A percentile compares a stretch with the other conserved stretches of the same genome.
Conservation (phyloP, 2,113 vertebrate genomes). For the Crotalus tigris region DNA sequence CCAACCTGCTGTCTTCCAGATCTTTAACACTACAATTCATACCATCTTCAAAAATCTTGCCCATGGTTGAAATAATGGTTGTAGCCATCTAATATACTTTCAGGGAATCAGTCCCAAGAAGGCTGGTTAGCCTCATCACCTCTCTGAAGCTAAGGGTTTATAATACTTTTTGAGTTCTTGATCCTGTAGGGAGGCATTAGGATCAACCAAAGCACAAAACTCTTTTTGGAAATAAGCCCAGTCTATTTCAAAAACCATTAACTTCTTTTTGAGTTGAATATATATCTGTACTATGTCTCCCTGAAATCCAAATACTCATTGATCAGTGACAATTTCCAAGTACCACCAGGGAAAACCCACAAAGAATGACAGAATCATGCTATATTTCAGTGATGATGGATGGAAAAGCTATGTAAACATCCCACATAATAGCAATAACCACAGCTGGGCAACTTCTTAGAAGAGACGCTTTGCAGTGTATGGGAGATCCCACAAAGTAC, state of each 20-base stretch:
- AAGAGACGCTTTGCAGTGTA: background rate
- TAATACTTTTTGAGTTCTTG: background rate
- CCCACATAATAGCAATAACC: conserved; percentile 37
- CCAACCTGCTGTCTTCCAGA: background rate
- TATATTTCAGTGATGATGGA: conserved; percentile 8
- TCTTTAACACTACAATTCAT: background rate
- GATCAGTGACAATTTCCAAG: conserved; percentile 29
- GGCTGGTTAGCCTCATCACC: background rate
- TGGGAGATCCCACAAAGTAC: background rate
- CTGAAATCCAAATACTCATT: conserved; percentile 29
- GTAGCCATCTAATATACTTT: background rate
- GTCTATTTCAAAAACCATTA: conserved; percentile 15
- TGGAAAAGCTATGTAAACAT: conserved; percentile 3
- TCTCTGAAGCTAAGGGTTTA: background rate
- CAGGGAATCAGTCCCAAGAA: background rate
- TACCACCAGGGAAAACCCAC: background rate
- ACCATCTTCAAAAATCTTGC: background rate
- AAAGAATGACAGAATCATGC: conserved; percentile 17
- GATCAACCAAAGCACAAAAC: background rate
- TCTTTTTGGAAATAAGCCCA: conserved; percentile 2
- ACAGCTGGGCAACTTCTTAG: background rate
- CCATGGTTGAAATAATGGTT: background rate
- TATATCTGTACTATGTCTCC: conserved; percentile 17
- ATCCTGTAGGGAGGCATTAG: background rate
- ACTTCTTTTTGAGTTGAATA: conserved; percentile 7